Percentiles rank a stretch among this genome's conserved stretches.
These are phyloP conservation scores for Jacana jacana DNA, from an alignment of 2,113 vertebrate species.

Conservation along the genomic window DNA sequence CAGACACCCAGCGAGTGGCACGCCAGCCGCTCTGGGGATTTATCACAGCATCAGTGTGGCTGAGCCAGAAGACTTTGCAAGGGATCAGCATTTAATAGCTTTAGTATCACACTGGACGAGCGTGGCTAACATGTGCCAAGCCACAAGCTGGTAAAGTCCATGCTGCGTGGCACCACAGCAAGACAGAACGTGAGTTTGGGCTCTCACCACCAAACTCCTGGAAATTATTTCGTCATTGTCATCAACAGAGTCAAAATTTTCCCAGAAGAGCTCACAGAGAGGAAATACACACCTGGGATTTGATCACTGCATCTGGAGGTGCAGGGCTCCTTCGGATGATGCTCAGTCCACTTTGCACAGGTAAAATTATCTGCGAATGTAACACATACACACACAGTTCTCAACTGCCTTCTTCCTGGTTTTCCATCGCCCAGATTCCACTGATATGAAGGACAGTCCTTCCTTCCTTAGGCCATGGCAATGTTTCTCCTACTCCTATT, in stretches of 20 bases:
- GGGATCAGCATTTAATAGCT: not conserved
- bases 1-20: not conserved
- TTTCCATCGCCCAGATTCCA: not conserved
- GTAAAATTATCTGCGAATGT: conserved; percentile 75
- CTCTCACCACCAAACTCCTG: not conserved
- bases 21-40: fast-evolving
- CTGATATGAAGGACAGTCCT: not conserved
- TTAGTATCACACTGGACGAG: not conserved
- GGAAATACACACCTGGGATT: conserved; percentile 8
- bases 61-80: not conserved
- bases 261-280: not conserved
- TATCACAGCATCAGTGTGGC: not conserved
- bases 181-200: fast-evolving
- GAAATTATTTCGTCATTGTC: not conserved
- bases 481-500: not conserved
- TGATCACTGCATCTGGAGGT: not conserved
- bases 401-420: not conserved
- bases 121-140: not conserved
- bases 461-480: not conserved
- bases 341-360: conserved; percentile 78
- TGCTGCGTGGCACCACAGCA: not conserved
- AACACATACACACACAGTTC: not conserved
- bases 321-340: conserved; percentile 60
- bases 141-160: not conserved
- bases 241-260: not conserved